Base-by-base conservation (phyloP, 2,888 invertebrate genomes). In the Dichetophora obliterata region DNA sequence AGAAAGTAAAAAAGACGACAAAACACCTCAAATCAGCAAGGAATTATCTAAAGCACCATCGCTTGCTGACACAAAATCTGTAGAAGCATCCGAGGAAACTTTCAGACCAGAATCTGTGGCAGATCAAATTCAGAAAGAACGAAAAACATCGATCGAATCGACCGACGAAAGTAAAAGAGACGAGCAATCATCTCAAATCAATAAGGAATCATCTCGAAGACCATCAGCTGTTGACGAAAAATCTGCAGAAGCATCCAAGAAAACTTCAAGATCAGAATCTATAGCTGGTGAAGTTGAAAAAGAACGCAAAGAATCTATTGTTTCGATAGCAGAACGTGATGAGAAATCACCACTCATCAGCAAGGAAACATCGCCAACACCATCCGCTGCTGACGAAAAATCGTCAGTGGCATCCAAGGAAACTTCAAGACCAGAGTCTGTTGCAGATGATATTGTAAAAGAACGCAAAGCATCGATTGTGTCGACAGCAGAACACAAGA, bases 241-340 rank as follows among this genome's bases (percentile, higher is more conserved):
- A 19, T 84, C 87, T 0, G 86, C 75, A 27, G 34, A 59, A 43
- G 52, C 69, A 50, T 69, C 74, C 14, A 70, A 74, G n/a, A 80
- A 81, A 61, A 54, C 43, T 16, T 69, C 75, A 8, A 34, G 57
- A 5, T 54, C 66, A 48, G 77, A 66, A 75, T 76, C 78, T 0
- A 86, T 86, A 85, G 9, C 78, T 79, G 4, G 83, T 85, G 3
- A 80, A 79, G 2, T 82, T 77, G 24, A 27, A 48, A 0, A 78
- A 68, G 22, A 16, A 9, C 6, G 80, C 80, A 11, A 80, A 78
- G 0, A 81, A 77, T 75, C 82, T 80, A 34, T 80, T 77, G n/a
- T 61, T 27, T 27, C 27, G 72, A 8, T 48, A 11, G 14, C 73
- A 0, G 80, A 77, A 22, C 50, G 19, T 4, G 79, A 77, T 43